Evolutionary conservation across 1,140 invertebrate genomes (phyloP), one percentile per base, ranked within the genome.

Genomic region (Eufriesea mexicana): DNA sequence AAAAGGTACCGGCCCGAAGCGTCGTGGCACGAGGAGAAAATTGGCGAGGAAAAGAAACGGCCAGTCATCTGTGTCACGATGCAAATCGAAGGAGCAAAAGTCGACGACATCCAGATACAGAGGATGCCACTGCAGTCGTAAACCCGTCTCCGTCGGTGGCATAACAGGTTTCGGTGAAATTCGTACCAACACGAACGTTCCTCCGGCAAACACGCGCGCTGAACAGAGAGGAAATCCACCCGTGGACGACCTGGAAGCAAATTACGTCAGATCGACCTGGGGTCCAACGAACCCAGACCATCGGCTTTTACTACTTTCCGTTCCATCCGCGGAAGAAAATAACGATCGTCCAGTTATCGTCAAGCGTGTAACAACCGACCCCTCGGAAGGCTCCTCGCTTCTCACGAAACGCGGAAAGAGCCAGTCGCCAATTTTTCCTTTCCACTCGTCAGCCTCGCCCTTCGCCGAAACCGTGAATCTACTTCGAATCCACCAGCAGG

Each of bases 111-210:
- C 80, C 45, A 66, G 84, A 59, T 68, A 68, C 66, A 67, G 72
- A 70, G 74, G 86, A 88, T 71, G 81, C 73, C 42, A 78, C 55
- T 79, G 84, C 82, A 89, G 74, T 88, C 72, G 88, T 89, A 89
- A 89, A 89, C 87, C 85, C 81, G 87, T 89, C 87, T 86, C 76
- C 83, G 59, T 84, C 87, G 86, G 83, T 80, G 84, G 84, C 86
- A 86, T 88, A 89, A 89, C 87, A 84, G 86, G 86, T 89, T 89
- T 89, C 80, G 87, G 84, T 89, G 86, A 89, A 89, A 88, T 89
- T 89, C 79, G 86, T 73, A 88, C 83, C 82, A 75, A 87, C 83
- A 87, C 84, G 76, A 45, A 72, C 73, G 64, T 51, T 35, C 83
- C 59, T 16, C 25, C 49, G n/a, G 57, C 61, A 16, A 73, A 64